Conservation (phyloP, 2,888 invertebrate species). For the Portevinia maculata region DNA sequence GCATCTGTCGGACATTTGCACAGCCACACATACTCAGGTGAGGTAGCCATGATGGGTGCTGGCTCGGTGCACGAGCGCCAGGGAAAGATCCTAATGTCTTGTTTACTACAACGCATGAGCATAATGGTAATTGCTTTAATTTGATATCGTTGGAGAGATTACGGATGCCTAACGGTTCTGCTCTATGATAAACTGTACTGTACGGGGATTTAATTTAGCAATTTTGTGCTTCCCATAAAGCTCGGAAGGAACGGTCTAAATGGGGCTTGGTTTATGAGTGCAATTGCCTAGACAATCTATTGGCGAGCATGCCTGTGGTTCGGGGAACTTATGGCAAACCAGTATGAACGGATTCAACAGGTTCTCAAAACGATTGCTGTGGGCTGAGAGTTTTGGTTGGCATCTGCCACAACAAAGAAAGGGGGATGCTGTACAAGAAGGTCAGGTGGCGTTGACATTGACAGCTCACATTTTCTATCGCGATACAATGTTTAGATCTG, state of each 20-base stretch:
- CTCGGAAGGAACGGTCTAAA: neutral
- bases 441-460: too few relatives aligned
- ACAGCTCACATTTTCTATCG: too few relatives aligned
- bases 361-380: too few relatives aligned
- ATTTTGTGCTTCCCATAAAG: conserved; percentile 21
- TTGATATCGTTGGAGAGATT: conserved; percentile 59
- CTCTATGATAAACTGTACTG: conserved; percentile 22
- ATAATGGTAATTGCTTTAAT: conserved; percentile 71
- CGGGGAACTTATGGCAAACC: neutral
- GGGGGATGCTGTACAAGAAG: too few relatives aligned
- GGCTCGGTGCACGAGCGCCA: conserved; percentile 10
- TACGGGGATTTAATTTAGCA: neutral
- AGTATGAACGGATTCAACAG: neutral
- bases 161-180: conserved; percentile 48
- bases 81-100: conserved; percentile 61
- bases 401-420: too few relatives aligned
- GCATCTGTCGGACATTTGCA: conserved; percentile 44
- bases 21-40: neutral
- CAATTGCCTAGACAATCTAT: conserved; percentile 7
- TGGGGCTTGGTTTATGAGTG: conserved; percentile 15
- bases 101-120: conserved; percentile 64
- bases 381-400: too few relatives aligned
- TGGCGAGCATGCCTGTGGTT: neutral
- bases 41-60: conserved; percentile 35
- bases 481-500: too few relatives aligned